A percentile compares a stretch with the other conserved stretches of the same genome.
Conservation (phyloP, 2,888 invertebrate genomes). For the Drosophila stalkeri region DNA sequence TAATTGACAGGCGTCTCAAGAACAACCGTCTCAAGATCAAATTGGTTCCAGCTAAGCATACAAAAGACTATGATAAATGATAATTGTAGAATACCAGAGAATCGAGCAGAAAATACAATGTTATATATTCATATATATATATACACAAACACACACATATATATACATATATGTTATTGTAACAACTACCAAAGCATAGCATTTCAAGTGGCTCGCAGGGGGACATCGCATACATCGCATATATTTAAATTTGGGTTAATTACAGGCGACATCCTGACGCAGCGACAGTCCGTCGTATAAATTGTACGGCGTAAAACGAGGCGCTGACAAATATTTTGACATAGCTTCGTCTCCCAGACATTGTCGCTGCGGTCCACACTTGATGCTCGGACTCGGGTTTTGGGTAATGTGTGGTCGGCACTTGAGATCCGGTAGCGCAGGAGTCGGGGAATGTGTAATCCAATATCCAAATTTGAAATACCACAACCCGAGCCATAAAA, state of each 20-base stretch:
- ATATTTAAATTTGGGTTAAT: constrained; percentile 52
- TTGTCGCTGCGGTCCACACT: constrained; percentile 52
- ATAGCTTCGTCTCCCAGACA: constrained; percentile 57
- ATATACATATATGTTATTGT: not conserved
- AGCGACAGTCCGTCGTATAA: constrained; percentile 45
- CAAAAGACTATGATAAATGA: constrained; percentile 2
- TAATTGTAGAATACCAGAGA: not conserved
- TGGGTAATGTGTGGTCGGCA: constrained; percentile 55
- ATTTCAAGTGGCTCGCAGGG: constrained; percentile 42
- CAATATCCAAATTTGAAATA: constrained; percentile 22
- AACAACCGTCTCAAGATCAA: not conserved
- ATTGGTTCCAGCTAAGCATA: not conserved
- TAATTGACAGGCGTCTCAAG: not conserved
- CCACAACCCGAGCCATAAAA: constrained; percentile 3
- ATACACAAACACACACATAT: no score
- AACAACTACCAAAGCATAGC: constrained; percentile 15
- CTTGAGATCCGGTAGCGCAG: constrained; percentile 59
- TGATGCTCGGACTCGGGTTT: constrained; percentile 39
- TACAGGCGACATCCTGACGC: constrained; percentile 71
- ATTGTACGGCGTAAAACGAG: constrained; percentile 67
- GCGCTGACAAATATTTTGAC: constrained; percentile 79
- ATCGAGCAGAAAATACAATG: not conserved
- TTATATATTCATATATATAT: not conserved
- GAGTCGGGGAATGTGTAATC: constrained; percentile 28
- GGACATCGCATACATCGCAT: constrained; percentile 32